These are phyloP conservation scores for Trissoscelio sp. DNA, from an alignment of 2,888 invertebrate species.

Conservation along the genomic window DNA sequence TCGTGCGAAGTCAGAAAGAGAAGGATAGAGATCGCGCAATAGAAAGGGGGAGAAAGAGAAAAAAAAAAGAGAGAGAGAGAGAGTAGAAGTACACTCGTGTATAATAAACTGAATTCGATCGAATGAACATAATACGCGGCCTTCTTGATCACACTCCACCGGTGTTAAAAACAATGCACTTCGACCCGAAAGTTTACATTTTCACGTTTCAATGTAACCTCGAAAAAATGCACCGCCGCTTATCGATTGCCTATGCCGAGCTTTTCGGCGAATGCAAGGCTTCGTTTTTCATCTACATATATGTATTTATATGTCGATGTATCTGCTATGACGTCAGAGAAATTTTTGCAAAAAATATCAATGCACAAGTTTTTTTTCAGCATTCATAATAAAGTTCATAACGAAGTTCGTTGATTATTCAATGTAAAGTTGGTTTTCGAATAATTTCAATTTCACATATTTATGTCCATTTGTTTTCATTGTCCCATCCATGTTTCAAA, in stretches of 20 bases:
- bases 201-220: conserved; percentile 6
- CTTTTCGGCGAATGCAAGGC: conserved; percentile 6
- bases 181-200: conserved; percentile 27
- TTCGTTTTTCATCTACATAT: not conserved
- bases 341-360: conserved; percentile 2
- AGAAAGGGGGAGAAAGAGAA: conserved; percentile 15
- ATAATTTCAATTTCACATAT: too few relatives aligned
- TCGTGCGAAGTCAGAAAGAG: conserved; percentile 68
- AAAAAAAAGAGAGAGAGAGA: conserved; percentile 21
- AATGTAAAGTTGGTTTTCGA: too few relatives aligned
- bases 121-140: conserved; percentile 72
- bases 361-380: too few relatives aligned
- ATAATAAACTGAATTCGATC: conserved; percentile 83
- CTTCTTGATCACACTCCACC: conserved; percentile 63
- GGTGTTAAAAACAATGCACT: conserved; percentile 42
- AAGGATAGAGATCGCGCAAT: conserved; percentile 8
- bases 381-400: too few relatives aligned
- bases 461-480: too few relatives aligned
- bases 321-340: not conserved
- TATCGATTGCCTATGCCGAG: conserved; percentile 18
- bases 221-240: conserved; percentile 18
- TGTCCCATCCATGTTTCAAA: too few relatives aligned
- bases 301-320: not conserved
- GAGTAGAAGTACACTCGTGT: conserved; percentile 76
- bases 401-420: not conserved